phyloP scores from a whole-genome alignment of 2,888 invertebrate genomes.

The Mythimna albipuncta region DNA sequence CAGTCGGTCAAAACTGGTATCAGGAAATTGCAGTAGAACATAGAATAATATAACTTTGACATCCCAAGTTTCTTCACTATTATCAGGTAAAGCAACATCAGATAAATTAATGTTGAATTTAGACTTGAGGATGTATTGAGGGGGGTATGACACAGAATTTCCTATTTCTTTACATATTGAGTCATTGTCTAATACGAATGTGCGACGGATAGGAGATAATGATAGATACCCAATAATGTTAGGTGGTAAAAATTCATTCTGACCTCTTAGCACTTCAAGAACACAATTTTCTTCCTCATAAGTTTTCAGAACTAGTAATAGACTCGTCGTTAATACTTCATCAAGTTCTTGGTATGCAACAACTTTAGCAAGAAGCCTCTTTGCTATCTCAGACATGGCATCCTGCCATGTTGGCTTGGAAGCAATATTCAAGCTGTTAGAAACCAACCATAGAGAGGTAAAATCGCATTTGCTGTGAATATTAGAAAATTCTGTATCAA shows the following conservation, averaged over 20 bases:
- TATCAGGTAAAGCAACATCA: constrained; percentile 84
- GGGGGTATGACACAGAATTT: constrained; percentile 78
- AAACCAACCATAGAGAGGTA: constrained; percentile 79
- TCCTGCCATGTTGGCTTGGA: constrained; percentile 17
- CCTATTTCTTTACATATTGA: constrained; percentile 71
- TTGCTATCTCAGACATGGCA: constrained; percentile 59
- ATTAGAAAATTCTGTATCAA: constrained; percentile 58
- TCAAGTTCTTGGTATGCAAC: constrained; percentile 81
- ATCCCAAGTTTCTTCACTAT: constrained; percentile 87
- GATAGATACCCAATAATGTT: constrained; percentile 77
- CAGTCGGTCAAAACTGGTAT: constrained; percentile 77
- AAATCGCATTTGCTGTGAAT: constrained; percentile 78
- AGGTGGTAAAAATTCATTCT: constrained; percentile 79
- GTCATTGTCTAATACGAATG: constrained; percentile 74
- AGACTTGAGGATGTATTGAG: constrained; percentile 82
- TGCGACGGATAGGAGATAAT: constrained; percentile 75
- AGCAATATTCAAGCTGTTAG: constrained; percentile 66
- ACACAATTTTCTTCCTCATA: constrained; percentile 75
- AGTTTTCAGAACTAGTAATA: constrained; percentile 76
- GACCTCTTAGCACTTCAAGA: constrained; percentile 79
- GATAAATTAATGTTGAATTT: constrained; percentile 86
- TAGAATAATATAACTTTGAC: constrained; percentile 86
- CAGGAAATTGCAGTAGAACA: constrained; percentile 81
- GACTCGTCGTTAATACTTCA: constrained; percentile 79
- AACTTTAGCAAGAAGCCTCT: constrained; percentile 79